phyloP scores from a whole-genome alignment of 2,888 invertebrate genomes.

The Hofmannophila pseudospretella region DNA sequence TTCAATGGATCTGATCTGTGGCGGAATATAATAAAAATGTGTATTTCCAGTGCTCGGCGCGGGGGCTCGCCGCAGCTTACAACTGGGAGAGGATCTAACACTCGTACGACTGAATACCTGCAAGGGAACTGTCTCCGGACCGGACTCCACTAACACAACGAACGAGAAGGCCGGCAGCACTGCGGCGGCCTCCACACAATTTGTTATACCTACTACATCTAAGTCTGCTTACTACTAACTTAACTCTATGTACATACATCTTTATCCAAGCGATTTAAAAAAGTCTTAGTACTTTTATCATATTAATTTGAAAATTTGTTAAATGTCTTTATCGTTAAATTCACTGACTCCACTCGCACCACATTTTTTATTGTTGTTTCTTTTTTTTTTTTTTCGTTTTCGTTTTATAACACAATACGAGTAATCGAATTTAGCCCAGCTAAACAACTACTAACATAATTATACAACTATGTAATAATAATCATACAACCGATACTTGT shows the following conservation, averaged over 20 bases:
- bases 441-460: conserved; percentile 59
- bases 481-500: conserved; percentile 54
- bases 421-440: conserved; percentile 62
- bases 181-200: conserved; percentile 55
- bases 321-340: conserved; percentile 71
- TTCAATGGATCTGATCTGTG: too few species aligned
- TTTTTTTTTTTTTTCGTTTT: conserved; percentile 31
- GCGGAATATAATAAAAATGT: too few species aligned
- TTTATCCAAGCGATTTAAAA: conserved; percentile 72
- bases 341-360: conserved; percentile 73
- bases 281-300: conserved; percentile 74
- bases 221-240: conserved; percentile 69
- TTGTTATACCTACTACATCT: conserved; percentile 78
- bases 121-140: too few species aligned
- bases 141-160: too few species aligned
- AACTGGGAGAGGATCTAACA: too few species aligned
- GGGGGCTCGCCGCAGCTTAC: too few species aligned
- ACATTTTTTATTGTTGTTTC: conserved; percentile 43
- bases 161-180: conserved; percentile 32
- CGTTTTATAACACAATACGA: conserved; percentile 58
- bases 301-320: conserved; percentile 77
- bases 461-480: conserved; percentile 44
- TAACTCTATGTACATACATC: conserved; percentile 73
- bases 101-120: too few species aligned
- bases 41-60: too few species aligned